Conservation (phyloP, 2,797 vertebrate genomes). For the Tolypeutes matacus region DNA sequence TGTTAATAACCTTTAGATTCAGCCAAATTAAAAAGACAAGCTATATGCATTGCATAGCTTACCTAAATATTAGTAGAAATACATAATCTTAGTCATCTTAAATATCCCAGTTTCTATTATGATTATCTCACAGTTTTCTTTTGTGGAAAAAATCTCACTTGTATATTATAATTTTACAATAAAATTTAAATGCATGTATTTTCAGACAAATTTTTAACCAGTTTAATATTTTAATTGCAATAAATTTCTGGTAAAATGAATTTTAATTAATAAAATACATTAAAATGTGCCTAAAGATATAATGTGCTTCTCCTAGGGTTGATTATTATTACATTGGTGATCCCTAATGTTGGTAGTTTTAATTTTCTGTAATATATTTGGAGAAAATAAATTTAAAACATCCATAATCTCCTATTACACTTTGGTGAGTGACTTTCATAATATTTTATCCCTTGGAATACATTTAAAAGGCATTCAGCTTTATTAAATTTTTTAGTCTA, state of each 20-base stretch:
- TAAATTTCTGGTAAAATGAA: not conserved
- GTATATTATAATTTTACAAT: conserved; percentile 16
- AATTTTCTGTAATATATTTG: not conserved
- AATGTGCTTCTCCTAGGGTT: not conserved
- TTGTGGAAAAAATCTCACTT: not conserved
- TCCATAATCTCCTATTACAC: not conserved
- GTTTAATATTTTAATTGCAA: not conserved
- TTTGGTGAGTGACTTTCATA: not conserved
- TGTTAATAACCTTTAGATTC: not conserved
- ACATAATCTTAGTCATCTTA: not conserved
- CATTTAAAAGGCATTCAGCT: not conserved
- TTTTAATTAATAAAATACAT: conserved; percentile 2
- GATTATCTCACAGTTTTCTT: not conserved
- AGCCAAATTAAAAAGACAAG: not conserved
- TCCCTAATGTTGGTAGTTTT: conserved; percentile 7
- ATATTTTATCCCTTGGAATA: not conserved
- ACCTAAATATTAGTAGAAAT: not conserved
- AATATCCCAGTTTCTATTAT: not conserved
- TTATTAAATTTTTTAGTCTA: not conserved
- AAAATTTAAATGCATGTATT: not conserved
- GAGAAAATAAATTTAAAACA: conserved; percentile 24
- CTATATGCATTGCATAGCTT: not conserved
- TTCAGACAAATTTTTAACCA: not conserved
- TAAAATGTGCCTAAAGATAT: not conserved
- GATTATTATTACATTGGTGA: not conserved